A percentile compares a stretch with the other conserved stretches of the same genome.
phyloP scores from a whole-genome alignment of 2,888 invertebrate genomes.

The Metacarcinus magister region DNA sequence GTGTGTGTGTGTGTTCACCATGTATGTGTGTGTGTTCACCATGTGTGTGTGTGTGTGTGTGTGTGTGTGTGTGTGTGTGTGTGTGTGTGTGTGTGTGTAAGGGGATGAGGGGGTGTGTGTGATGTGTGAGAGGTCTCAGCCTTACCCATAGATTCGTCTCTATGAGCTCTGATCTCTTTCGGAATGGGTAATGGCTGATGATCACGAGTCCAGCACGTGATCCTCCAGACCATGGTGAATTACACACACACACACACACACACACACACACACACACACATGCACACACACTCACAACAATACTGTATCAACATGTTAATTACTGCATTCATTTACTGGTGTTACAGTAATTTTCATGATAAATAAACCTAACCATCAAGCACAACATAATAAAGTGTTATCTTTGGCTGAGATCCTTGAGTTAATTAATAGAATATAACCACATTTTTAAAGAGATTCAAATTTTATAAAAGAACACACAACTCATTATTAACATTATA shows the following conservation, averaged over 20 bases:
- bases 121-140: too few species aligned
- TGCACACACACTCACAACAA: background rate
- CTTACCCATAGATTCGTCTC: too few species aligned
- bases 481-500: background rate
- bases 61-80: too few species aligned
- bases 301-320: slow-evolving; percentile 1
- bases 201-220: too few species aligned
- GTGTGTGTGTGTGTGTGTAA: too few species aligned
- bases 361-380: background rate
- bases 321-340: background rate
- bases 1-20: too few species aligned
- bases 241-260: background rate
- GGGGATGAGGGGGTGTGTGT: too few species aligned
- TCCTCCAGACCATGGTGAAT: too few species aligned
- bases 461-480: background rate
- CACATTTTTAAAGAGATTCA: background rate
- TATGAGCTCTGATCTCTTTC: too few species aligned
- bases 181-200: too few species aligned
- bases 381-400: background rate
- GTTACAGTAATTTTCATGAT: background rate
- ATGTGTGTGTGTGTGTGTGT: too few species aligned
- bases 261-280: slow-evolving; percentile 38
- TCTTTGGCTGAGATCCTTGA: slow-evolving; percentile 45
- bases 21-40: too few species aligned
- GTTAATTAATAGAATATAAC: background rate